Evolutionary conservation across 2,888 invertebrate genomes (phyloP).

Genomic region (Scaptomyza cyrtandrae): DNA sequence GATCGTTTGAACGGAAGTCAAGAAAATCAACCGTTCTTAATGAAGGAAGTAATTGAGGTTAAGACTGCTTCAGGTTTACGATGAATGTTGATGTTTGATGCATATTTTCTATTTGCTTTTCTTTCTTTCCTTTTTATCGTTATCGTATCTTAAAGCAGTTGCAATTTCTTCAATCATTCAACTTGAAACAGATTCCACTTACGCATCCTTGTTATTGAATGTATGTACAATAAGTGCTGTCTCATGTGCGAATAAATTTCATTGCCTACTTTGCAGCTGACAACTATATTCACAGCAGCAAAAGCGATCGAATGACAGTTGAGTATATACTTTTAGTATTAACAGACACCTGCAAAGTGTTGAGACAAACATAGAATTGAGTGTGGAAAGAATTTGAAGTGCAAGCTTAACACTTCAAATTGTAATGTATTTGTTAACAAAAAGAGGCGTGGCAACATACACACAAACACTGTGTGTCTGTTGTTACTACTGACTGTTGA

Average conservation of each 20-base stretch:
- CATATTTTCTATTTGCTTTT: too few species aligned
- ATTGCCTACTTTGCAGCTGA: conserved; percentile 27
- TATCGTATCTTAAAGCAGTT: not conserved
- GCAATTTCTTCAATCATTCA: not conserved
- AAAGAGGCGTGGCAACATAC: conserved; percentile 22
- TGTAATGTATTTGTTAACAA: conserved; percentile 68
- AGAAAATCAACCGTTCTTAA: too few species aligned
- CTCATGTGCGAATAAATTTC: conserved; percentile 8
- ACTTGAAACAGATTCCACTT: not conserved
- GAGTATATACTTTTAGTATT: conserved; percentile 5
- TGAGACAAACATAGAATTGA: conserved; percentile 37
- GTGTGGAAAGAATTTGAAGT: conserved; percentile 49
- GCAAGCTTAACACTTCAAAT: conserved; percentile 62
- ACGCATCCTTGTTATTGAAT: not conserved
- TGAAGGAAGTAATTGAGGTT: not conserved
- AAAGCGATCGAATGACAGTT: not conserved
- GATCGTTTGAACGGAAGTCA: not conserved
- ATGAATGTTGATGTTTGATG: not conserved
- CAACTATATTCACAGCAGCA: not conserved
- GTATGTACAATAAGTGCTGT: not conserved
- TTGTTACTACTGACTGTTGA: conserved; percentile 56
- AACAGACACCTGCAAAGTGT: conserved; percentile 38
- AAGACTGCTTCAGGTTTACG: too few species aligned
- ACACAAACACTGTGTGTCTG: conserved; percentile 35
- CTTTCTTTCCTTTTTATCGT: not conserved